Evolutionary conservation across 2,113 vertebrate species (phyloP).

Genomic region (Ammodytes dubius): DNA sequence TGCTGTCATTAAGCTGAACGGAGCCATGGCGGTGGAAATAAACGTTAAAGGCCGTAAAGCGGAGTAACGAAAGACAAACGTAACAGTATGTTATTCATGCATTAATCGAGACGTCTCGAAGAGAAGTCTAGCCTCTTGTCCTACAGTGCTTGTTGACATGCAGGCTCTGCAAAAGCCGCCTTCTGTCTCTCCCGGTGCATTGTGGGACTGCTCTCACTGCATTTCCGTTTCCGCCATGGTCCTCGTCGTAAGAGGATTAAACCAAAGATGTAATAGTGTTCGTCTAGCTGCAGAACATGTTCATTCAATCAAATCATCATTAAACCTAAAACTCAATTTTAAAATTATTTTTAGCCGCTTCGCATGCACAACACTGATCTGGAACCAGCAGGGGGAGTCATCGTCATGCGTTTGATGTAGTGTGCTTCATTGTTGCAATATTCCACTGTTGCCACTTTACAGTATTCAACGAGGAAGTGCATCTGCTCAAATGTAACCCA

Average conservation of each 20-base stretch:
- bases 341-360: no score
- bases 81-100: neutral
- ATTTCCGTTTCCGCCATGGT: slow-evolving; percentile 23
- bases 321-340: no score
- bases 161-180: slow-evolving; percentile 72
- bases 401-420: neutral
- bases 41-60: neutral
- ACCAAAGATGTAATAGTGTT: no score
- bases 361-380: neutral
- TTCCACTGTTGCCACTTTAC: neutral
- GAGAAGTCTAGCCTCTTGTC: neutral
- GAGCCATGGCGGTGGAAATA: slow-evolving; percentile 69
- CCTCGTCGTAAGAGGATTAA: no score
- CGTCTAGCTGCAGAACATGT: no score
- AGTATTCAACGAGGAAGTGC: no score
- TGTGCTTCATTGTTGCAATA: neutral
- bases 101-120: neutral
- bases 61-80: neutral
- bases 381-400: neutral
- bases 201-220: slow-evolving; percentile 60
- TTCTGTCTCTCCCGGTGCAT: slow-evolving; percentile 55
- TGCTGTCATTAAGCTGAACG: slow-evolving; percentile 67
- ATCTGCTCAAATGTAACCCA: no score
- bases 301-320: no score
- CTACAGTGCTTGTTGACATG: slow-evolving; percentile 25